Evolutionary conservation across 2,797 vertebrate species (phyloP).

Genomic region (Harpagifer antarcticus): DNA sequence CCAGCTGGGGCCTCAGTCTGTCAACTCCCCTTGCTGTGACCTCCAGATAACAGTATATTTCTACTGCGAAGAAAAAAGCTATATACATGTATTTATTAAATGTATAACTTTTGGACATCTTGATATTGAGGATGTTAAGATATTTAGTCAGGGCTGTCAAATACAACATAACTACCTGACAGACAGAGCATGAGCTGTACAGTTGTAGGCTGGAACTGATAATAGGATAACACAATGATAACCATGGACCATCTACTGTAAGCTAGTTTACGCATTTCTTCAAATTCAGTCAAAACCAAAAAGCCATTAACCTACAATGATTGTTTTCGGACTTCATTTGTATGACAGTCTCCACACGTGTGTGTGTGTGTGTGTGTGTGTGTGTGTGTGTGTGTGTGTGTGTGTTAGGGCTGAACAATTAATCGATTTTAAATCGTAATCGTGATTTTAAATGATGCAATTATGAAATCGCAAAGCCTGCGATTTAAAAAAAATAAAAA

Average conservation of each 20-base stretch:
- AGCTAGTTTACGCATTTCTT: no score
- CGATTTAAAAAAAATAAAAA: no score
- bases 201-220: conserved; percentile 38
- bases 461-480: no score
- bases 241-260: neutral
- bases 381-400: neutral
- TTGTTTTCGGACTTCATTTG: neutral
- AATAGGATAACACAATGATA: conserved; percentile 14
- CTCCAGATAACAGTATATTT: conserved; percentile 29
- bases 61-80: neutral
- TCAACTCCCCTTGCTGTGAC: conserved; percentile 32
- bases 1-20: conserved; percentile 62
- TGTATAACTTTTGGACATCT: neutral
- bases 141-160: conserved; percentile 9
- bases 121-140: neutral
- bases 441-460: no score
- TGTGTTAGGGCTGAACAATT: conserved; percentile 22
- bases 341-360: neutral
- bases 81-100: neutral
- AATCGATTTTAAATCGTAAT: no score
- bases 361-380: conserved; percentile 11
- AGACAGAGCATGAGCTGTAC: conserved; percentile 16
- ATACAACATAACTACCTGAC: conserved; percentile 27
- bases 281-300: neutral
- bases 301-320: neutral